Base-by-base conservation (phyloP, 2,888 invertebrate genomes). In the Hydraecia micacea region DNA sequence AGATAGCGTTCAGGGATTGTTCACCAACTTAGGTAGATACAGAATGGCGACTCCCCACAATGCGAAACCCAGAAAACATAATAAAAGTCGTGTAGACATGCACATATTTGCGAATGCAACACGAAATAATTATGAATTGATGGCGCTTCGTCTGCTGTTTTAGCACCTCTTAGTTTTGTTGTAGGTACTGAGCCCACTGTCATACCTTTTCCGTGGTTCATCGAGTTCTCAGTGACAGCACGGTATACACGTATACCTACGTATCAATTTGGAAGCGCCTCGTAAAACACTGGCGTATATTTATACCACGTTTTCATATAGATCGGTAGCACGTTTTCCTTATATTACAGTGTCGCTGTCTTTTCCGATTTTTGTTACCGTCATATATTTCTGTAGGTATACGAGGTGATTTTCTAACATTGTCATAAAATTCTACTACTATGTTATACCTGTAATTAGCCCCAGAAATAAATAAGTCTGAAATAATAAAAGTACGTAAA, bases 271-370 rank as follows among this genome's bases (percentile, higher is more conserved):
- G 49, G 71, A 63, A 66, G 77, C 77, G 42, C 66, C 72, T 82
- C 86, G 75, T 85, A 80, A 85, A 83, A 77, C 60, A 73, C 71
- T 62, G 39, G 21, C 55, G 60, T 75, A 63, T 82, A 73, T 79
- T 73, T 79, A 66, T 66, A 72, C 49, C 62, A 80, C 67, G 80
- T 80, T 77, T 84, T 84, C 79, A 42, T 13, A 76, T 36, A 78
- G 66, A 75, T 75, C n/a, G 73, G 70, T 68, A 36, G n/a, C 66
- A 66, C 70, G 66, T 76, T 79, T 85, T 39, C 28, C 15, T 83
- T 68, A 75, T 73, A 77, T 73, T 60, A 79, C 46, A 36, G 39
- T 46, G 32, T 66, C 49, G 39, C 71, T 28, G 58, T 76, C 9
- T 81, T 75, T 73, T 75, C 63, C 28, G 39, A 74, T 82, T 80